Base-by-base conservation (phyloP, 2,797 vertebrate species). In the Pseudomugil tenellus region DNA sequence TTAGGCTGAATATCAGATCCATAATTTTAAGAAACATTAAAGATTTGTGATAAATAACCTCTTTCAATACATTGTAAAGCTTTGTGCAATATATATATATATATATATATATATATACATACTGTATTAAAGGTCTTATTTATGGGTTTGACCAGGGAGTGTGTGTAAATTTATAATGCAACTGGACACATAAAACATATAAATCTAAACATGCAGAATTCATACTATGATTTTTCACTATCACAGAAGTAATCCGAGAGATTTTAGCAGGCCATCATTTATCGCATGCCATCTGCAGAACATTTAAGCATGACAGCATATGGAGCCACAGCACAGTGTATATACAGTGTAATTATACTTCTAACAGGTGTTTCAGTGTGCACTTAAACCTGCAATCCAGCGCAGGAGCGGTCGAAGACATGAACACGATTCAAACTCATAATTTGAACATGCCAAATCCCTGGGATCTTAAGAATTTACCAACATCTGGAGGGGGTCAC, bases 321-420 rank as follows among this genome's bases (percentile, higher is more conserved):
- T 48, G 76, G 80, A 83, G 86, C 65, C 63, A 72, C 63, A 72
- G 74, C 69, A 65, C 67, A 65, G 84, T 81, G 69, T 58, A 85
- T 76, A 84, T 92, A 56, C 39, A 52, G 67, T 66, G 85, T 94
- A 93, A 94, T 94, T 94, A 93, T n/a, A 26, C 67, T 64, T 25
- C 61, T 56, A 92, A 91, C 94, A 95, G 94, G 90, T 95, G 94
- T 93, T 94, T 79, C 80, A 69, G 56, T 7, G 60, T 55, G 13
- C 81, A 72, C 70, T 51, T 53, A 91, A 94, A 92, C 93, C 92
- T 92, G 70, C 92, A 93, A 94, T 94, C 88, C 89, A 65, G 58
- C 53, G 74, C 63, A 78, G 78, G 86, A 87, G 37, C 80, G 59
- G 85, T 69, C 62, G 17, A 74, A 76, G 75, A 78, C 87, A 81